These are phyloP conservation scores for Eurypyga helias DNA, from an alignment of 2,113 vertebrate genomes.

Conservation along the genomic window DNA sequence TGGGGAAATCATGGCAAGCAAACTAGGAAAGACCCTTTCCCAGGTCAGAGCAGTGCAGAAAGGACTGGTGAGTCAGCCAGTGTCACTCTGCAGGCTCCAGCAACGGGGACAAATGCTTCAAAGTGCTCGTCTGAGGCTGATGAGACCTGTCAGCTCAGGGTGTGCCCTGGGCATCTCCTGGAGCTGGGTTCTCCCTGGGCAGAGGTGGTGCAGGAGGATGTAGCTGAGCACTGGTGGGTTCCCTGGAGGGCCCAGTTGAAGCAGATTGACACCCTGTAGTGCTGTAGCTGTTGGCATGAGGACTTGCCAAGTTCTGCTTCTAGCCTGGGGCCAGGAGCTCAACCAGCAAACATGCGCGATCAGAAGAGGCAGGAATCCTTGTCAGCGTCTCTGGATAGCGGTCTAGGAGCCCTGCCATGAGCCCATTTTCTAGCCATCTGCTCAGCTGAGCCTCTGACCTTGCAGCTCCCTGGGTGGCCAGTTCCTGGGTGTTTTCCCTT, in stretches of 20 bases:
- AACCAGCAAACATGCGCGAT: neutral
- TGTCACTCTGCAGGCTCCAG: neutral
- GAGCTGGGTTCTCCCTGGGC: neutral
- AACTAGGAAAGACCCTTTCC: neutral
- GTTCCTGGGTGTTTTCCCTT: neutral
- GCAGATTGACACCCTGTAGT: neutral
- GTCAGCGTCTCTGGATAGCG: neutral
- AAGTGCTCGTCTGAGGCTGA: neutral
- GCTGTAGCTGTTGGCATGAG: neutral
- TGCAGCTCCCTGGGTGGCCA: neutral
- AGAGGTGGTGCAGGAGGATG: neutral
- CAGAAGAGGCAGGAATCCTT: neutral
- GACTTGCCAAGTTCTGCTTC: neutral
- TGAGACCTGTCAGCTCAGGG: neutral
- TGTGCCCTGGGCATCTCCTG: neutral
- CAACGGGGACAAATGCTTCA: neutral
- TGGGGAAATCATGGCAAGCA: neutral
- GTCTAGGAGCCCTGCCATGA: neutral
- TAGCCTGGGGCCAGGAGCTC: neutral
- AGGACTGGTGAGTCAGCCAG: neutral
- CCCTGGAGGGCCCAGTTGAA: neutral
- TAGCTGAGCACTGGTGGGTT: neutral
- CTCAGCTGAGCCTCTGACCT: neutral
- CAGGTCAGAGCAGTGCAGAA: neutral
- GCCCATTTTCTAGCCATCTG: neutral